Evolutionary conservation across 30 jellyfish, hydroid and myxozoan species (phyloP).

Genomic region (Cassiopea xamachana): DNA sequence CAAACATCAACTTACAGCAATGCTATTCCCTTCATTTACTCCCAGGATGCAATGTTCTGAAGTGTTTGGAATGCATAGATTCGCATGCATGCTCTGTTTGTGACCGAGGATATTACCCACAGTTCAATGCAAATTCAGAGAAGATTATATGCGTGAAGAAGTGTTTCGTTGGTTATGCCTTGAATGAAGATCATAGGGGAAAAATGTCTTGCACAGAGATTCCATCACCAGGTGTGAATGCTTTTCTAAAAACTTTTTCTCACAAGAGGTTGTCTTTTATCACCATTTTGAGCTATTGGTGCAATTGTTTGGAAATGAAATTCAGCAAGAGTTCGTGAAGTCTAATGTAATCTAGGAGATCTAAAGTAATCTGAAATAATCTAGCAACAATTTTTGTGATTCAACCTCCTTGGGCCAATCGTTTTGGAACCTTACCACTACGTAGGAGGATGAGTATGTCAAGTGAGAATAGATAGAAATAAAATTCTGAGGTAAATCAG

Average conservation of each 20-base stretch:
- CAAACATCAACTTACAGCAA: background rate
- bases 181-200: slow-evolving; percentile 16
- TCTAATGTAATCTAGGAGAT: background rate
- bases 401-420: background rate
- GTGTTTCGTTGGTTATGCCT: slow-evolving; percentile 53
- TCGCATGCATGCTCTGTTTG: slow-evolving; percentile 31
- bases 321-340: background rate
- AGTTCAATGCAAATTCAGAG: slow-evolving; percentile 39
- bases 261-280: background rate
- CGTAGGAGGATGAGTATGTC: too few relatives aligned
- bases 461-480: too few relatives aligned
- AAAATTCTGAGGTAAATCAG: too few relatives aligned
- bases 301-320: background rate
- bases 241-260: background rate
- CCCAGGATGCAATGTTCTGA: slow-evolving; percentile 35
- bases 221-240: slow-evolving; percentile 21
- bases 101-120: slow-evolving; percentile 41
- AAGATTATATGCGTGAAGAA: slow-evolving; percentile 41
- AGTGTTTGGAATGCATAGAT: slow-evolving; percentile 31
- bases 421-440: too few relatives aligned
- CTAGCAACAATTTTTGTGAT: background rate
- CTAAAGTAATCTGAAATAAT: background rate
- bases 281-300: background rate
- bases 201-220: slow-evolving; percentile 20
- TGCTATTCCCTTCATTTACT: background rate